Evolutionary conservation across 2,888 invertebrate genomes (phyloP), one percentile per base, ranked within the genome.

Genomic region (Synanthedon tipuliformis): DNA sequence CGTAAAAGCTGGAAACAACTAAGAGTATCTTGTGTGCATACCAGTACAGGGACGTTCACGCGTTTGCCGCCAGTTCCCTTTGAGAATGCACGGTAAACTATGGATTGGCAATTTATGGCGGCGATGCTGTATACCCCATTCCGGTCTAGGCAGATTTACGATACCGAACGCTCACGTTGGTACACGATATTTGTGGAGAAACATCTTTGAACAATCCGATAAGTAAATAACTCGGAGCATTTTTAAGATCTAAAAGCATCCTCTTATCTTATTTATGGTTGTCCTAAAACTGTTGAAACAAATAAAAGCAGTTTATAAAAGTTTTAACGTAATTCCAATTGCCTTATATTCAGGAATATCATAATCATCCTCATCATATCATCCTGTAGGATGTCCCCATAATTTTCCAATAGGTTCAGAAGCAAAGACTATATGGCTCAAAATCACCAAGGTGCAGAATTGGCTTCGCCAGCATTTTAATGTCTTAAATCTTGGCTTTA

Each of bases 101-200:
- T 80, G 78, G 78, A 82, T 77, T 71, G 79, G 69, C 81, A 79
- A 84, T 85, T 83, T 85, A 85, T 84, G 73, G 81, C 65, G 69
- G 65, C 76, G 73, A 75, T 72, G 75, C 73, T 74, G 49, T 41
- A 75, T 80, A 75, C 75, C 79, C 81, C 71, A 78, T 81, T 81
- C 74, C 76, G 74, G 69, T 69, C 65, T 64, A 66, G 71, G 75
- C 75, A 83, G 83, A 84, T 84, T 85, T 84, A 85, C 78, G 78
- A 78, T 69, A 71, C 66, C 70, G 67, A 71, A 7, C 45, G 15
- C 45, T 45, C 45, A 45, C 45, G 45, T 34, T 34, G 8, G 34
- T 34, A 8, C 34, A 45, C n/a, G 13, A 45, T 45, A 45, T 45
- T 45, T 15, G 15, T 45, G 13, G 15, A 15, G 15, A 45, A 15